phyloP scores from a whole-genome alignment of 2,797 vertebrate genomes.

The Gymnocypris eckloni region DNA sequence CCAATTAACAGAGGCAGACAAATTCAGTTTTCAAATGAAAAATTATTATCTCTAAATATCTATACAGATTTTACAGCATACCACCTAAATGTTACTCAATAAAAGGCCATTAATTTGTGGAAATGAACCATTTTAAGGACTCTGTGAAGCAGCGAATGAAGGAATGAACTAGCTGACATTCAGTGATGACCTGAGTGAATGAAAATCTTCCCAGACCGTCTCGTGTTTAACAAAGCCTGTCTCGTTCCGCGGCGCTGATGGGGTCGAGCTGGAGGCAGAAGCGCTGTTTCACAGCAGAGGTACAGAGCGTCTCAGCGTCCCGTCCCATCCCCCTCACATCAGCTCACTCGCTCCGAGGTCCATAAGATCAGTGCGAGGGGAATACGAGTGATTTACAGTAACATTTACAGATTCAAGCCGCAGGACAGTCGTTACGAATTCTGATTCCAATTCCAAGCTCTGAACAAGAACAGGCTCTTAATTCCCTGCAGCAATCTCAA shows the following conservation, averaged over 20 bases:
- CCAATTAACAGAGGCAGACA: background rate
- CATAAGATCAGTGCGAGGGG: background rate
- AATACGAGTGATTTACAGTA: background rate
- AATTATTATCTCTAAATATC: background rate
- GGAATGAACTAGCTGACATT: slow-evolving; percentile 3
- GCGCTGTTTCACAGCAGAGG: slow-evolving; percentile 16
- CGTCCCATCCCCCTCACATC: slow-evolving; percentile 12
- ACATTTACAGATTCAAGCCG: background rate
- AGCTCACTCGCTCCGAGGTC: background rate
- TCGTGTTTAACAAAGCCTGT: slow-evolving; percentile 33
- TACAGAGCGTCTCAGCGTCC: background rate
- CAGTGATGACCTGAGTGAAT: background rate
- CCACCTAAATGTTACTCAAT: background rate
- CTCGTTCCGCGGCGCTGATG: slow-evolving; percentile 15
- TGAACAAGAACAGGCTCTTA: background rate
- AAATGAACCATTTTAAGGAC: background rate
- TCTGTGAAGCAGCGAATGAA: slow-evolving; percentile 1
- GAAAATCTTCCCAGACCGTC: slow-evolving; percentile 21
- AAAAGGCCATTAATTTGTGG: background rate
- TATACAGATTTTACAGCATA: background rate
- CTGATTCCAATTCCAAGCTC: background rate
- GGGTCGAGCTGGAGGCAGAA: slow-evolving; percentile 3
- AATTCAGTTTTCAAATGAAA: background rate
- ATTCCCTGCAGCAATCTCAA: background rate
- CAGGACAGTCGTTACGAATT: background rate